Evolutionary conservation across 1,140 invertebrate genomes (phyloP).

Genomic region (Pinna nobilis): DNA sequence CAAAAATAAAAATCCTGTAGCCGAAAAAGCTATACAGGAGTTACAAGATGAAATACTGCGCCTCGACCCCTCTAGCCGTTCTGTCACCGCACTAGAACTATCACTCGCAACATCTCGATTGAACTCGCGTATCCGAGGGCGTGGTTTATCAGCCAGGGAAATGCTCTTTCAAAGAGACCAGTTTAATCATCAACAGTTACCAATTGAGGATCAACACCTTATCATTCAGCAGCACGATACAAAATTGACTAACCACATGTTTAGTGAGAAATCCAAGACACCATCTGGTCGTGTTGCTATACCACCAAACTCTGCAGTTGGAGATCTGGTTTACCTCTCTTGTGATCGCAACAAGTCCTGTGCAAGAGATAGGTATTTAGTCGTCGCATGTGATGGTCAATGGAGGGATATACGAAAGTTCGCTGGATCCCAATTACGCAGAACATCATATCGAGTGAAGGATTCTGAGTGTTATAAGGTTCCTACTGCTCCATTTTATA

Average conservation of each 20-base stretch:
- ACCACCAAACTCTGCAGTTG: not conserved
- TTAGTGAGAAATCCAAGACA: constrained; percentile 37
- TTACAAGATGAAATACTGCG: constrained; percentile 33
- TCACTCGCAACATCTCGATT: constrained; percentile 6
- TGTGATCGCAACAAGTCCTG: constrained; percentile 32
- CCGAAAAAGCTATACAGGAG: constrained; percentile 39
- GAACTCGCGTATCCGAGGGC: not conserved
- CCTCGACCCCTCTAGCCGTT: not conserved
- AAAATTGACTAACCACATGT: constrained; percentile 17
- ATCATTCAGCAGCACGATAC: constrained; percentile 5
- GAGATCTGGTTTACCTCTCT: constrained; percentile 47
- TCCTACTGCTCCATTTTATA: not conserved
- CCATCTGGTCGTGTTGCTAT: not conserved
- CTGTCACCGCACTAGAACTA: not conserved
- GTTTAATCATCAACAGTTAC: constrained; percentile 22
- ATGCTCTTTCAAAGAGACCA: constrained; percentile 38
- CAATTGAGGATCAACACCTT: constrained; percentile 4
- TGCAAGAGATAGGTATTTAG: constrained; percentile 40
- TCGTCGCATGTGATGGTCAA: constrained; percentile 21
- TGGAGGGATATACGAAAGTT: constrained; percentile 35
- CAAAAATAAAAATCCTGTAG: constrained; percentile 50
- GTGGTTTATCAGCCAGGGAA: constrained; percentile 37
- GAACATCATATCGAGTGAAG: constrained; percentile 11
- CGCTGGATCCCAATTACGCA: not conserved
- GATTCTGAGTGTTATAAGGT: constrained; percentile 8